Evolutionary conservation across 2,888 invertebrate species (phyloP).

Genomic region (Catocala fraxini): DNA sequence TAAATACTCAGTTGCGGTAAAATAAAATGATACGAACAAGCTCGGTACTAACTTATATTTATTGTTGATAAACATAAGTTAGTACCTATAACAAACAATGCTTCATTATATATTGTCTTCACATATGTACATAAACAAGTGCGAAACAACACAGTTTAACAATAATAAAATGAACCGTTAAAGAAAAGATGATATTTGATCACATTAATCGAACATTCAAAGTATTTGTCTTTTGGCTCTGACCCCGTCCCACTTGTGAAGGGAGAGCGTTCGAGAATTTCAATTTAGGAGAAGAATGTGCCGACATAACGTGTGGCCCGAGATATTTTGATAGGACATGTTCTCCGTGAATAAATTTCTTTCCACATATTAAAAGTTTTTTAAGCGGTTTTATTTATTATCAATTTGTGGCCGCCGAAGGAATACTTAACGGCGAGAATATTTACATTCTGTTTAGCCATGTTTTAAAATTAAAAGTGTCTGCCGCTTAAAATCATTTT

Average conservation of each 20-base stretch:
- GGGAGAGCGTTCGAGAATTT: constrained; percentile 87
- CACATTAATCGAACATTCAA: constrained; percentile 84
- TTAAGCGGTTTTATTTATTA: constrained; percentile 81
- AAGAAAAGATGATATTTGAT: constrained; percentile 77
- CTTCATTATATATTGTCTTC: too few species aligned
- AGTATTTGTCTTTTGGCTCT: constrained; percentile 85
- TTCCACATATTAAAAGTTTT: constrained; percentile 84
- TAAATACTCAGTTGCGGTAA: too few species aligned
- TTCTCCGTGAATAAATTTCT: constrained; percentile 87
- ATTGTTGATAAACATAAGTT: too few species aligned
- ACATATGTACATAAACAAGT: too few species aligned
- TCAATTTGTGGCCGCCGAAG: constrained; percentile 48
- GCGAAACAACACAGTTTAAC: too few species aligned
- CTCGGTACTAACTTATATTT: too few species aligned
- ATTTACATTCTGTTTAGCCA: constrained; percentile 30
- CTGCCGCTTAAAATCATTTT: neutral
- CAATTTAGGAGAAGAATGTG: constrained; percentile 89
- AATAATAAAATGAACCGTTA: constrained; percentile 39
- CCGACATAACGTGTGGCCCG: constrained; percentile 87
- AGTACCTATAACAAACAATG: too few species aligned
- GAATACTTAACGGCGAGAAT: constrained; percentile 30
- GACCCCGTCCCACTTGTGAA: constrained; percentile 79
- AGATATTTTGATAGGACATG: constrained; percentile 88
- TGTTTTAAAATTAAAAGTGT: constrained; percentile 7
- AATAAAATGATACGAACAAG: too few species aligned